phyloP scores from a whole-genome alignment of 2,113 vertebrate genomes.

The Acanthisitta chloris region DNA sequence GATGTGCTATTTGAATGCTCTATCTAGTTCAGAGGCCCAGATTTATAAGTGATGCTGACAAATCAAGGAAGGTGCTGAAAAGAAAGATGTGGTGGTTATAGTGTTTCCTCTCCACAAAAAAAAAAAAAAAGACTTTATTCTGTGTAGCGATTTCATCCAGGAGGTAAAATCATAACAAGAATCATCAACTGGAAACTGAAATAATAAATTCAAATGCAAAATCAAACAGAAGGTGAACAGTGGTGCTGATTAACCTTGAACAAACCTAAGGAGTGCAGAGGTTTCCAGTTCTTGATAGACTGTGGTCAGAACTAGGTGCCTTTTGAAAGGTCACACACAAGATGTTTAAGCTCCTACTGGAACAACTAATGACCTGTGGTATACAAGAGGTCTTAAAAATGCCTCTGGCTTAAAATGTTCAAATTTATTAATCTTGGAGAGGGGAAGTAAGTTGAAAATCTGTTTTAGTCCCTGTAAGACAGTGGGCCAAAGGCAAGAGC shows the following conservation, averaged over 20 bases:
- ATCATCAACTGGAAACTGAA: not conserved
- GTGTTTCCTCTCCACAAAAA: not conserved
- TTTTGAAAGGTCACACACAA: not conserved
- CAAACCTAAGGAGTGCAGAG: not conserved
- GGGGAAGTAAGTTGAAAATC: not conserved
- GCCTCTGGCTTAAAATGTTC: not conserved
- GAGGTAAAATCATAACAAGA: constrained; percentile 9
- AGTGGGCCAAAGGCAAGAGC: not conserved
- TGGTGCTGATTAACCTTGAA: constrained; percentile 51
- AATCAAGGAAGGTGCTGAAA: not conserved
- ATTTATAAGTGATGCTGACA: not conserved
- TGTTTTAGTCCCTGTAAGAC: not conserved
- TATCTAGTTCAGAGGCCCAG: not conserved
- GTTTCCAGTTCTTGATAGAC: not conserved
- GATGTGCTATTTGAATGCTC: not conserved
- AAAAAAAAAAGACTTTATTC: not conserved
- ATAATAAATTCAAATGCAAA: constrained; percentile 54
- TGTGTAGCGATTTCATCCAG: not conserved
- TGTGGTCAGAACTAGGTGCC: not conserved
- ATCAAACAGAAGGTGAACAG: not conserved
- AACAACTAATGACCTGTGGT: not conserved
- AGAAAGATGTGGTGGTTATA: not conserved
- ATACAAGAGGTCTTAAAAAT: not conserved
- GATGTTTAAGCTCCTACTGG: not conserved
- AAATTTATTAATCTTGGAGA: not conserved